Evolutionary conservation across 2,888 invertebrate species (phyloP), one percentile per base, ranked within the genome.

Genomic region (Parthenolecanium corni): DNA sequence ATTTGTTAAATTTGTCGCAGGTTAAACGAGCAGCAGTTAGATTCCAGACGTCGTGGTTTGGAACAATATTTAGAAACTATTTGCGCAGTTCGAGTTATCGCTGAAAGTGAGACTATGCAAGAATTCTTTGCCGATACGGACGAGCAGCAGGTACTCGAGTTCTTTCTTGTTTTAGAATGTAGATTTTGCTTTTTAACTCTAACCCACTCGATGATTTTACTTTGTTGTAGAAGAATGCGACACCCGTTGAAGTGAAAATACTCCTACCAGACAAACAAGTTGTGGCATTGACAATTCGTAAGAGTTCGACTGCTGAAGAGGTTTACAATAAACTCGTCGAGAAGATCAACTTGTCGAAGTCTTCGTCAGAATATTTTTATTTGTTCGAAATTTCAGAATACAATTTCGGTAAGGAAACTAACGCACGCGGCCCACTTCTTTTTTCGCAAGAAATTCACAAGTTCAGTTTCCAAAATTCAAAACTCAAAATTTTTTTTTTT

Each of bases 1-100:
- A n/a, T n/a, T n/a, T n/a, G 31, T 9, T 31, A 31, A 31, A 31
- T 31, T 31, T 31, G 9, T 31, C 9, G 36, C 67, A 78, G 78
- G 65, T 72, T 98, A 70, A 94, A 91, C 73, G 97, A 98, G 71
- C 97, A 97, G 73, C 97, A 98, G 73, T 76, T 98, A 66, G 98
- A 99, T 74, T 85, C 90, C 0, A 79, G 98, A 65, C 80, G 98
- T 66, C 80, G 97, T 68, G 95, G 95, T 1, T 79, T 98, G 51
- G 98, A 98, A 74, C 92, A 92, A 76, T 98, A 97, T 79, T 79
- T 98, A 73, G 98, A 98, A 76, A 92, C 95, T 79, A 90, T 97
- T 0, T 97, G 97, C 77, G 94, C 97, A 6, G 92, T 98, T 16
- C 81, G 96, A 42, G 96, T 97, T 31, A 95, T 98, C 71, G 97